These are phyloP conservation scores for Zosterops pallidus DNA, from an alignment of 2,113 vertebrate species.

Conservation along the genomic window DNA sequence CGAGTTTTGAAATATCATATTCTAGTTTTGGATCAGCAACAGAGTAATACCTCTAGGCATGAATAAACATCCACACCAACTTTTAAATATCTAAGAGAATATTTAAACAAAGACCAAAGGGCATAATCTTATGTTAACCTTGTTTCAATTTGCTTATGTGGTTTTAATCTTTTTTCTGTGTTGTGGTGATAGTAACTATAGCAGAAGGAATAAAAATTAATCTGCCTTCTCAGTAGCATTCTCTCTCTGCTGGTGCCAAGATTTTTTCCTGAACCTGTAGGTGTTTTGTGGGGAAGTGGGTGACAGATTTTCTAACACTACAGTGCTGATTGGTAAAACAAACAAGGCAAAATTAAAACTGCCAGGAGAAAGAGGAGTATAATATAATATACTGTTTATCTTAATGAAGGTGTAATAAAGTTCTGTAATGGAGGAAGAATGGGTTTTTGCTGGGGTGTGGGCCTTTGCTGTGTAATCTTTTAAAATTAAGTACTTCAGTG, in stretches of 20 bases:
- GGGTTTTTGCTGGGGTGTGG: not conserved
- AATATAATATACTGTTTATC: not conserved
- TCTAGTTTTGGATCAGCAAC: not conserved
- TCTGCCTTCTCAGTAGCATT: not conserved
- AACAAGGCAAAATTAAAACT: not conserved
- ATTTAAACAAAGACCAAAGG: not conserved
- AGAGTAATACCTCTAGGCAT: not conserved
- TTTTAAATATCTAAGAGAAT: not conserved
- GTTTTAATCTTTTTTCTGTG: not conserved
- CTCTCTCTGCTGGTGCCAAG: not conserved
- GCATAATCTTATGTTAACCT: not conserved
- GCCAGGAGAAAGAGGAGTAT: not conserved
- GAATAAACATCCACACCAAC: not conserved
- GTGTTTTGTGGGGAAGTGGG: not conserved
- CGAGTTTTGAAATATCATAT: not conserved
- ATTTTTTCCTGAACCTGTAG: not conserved
- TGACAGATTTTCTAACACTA: not conserved
- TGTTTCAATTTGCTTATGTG: not conserved
- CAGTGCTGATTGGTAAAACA: not conserved
- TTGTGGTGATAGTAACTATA: not conserved
- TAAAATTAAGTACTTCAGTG: not conserved
- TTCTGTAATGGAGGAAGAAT: not conserved
- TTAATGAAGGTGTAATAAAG: not conserved
- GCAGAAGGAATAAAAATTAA: not conserved
- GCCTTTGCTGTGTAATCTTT: not conserved